Conservation (phyloP, 2,888 invertebrate genomes). For the Melitaea athalia region DNA sequence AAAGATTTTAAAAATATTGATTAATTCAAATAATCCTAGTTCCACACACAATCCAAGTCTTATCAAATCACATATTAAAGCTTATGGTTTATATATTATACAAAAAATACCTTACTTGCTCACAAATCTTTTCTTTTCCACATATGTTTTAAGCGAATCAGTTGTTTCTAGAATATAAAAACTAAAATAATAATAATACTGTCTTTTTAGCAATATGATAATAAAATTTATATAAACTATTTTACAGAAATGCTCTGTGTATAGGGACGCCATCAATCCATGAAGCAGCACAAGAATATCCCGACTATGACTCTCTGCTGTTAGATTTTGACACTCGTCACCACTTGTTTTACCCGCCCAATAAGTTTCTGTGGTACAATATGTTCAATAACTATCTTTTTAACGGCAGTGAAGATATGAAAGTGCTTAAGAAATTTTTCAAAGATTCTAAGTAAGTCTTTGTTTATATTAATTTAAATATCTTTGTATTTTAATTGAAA, state of each 20-base stretch:
- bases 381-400: conserved; percentile 96
- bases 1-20: too few relatives aligned
- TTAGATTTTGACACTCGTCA: conserved; percentile 92
- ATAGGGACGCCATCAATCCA: conserved; percentile 93
- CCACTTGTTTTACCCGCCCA: conserved; percentile 83
- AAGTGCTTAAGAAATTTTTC: conserved; percentile 84
- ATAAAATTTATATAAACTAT: conserved; percentile 2
- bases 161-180: too few relatives aligned
- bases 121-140: too few relatives aligned
- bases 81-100: too few relatives aligned
- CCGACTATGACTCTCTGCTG: conserved; percentile 83
- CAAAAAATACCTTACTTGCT: too few relatives aligned
- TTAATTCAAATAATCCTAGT: too few relatives aligned
- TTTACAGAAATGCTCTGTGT: conserved; percentile 88
- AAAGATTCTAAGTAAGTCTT: conserved; percentile 77
- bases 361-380: conserved; percentile 91
- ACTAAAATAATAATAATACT: too few relatives aligned
- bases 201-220: not conserved
- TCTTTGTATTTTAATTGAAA: too few relatives aligned
- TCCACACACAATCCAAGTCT: too few relatives aligned
- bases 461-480: not conserved
- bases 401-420: conserved; percentile 79
- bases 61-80: too few relatives aligned
- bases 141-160: too few relatives aligned
- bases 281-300: conserved; percentile 81